These are phyloP conservation scores for Rapana venosa DNA, from an alignment of 2,888 invertebrate genomes.

Conservation along the genomic window DNA sequence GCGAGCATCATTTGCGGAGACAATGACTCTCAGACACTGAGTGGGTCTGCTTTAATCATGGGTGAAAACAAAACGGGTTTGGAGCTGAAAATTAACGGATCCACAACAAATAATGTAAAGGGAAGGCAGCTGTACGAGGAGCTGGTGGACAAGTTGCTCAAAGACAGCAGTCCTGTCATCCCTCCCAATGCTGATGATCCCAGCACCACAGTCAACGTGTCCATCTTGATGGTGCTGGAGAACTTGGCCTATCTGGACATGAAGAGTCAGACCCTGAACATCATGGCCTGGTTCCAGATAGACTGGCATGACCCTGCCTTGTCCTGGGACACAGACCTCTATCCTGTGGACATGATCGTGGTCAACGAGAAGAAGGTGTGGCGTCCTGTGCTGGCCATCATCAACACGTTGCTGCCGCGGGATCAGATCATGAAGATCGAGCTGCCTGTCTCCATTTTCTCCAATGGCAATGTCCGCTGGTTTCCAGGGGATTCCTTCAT, in stretches of 20 bases:
- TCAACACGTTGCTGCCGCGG: neutral
- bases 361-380: neutral
- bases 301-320: constrained; percentile 9
- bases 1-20: neutral
- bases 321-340: constrained; percentile 4
- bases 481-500: constrained; percentile 7
- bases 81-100: neutral
- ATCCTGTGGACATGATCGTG: neutral
- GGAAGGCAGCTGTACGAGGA: constrained; percentile 24
- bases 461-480: neutral
- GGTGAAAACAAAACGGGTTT: neutral
- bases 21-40: neutral
- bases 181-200: neutral
- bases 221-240: constrained; percentile 1
- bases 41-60: neutral
- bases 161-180: neutral
- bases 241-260: constrained; percentile 14
- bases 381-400: constrained; percentile 29
- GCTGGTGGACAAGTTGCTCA: neutral
- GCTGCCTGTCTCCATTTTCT: neutral
- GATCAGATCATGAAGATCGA: constrained; percentile 26
- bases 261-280: constrained; percentile 21
- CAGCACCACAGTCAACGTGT: neutral
- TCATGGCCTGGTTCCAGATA: constrained; percentile 21
- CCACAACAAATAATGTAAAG: neutral